phyloP scores from a whole-genome alignment of 2,888 invertebrate species.

The Chrysolina americana region DNA sequence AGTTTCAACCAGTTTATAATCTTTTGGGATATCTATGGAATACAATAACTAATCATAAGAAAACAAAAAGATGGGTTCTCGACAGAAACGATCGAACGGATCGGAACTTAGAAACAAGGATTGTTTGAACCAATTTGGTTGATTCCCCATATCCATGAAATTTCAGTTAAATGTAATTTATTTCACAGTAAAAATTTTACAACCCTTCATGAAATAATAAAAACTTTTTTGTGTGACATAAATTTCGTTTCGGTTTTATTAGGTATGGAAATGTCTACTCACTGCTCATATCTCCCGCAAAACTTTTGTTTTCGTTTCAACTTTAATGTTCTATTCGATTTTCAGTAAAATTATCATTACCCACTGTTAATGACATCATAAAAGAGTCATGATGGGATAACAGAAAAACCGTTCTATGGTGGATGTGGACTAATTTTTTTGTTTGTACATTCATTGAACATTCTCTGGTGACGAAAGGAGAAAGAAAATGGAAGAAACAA shows the following conservation, averaged over 20 bases:
- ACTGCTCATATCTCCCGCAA: neutral
- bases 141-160: neutral
- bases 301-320: neutral
- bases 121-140: neutral
- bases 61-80: too few species aligned
- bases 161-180: neutral
- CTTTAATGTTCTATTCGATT: neutral
- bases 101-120: too few species aligned
- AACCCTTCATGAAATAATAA: neutral
- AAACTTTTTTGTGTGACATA: slow-evolving; percentile 8
- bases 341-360: neutral
- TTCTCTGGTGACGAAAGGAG: too few species aligned
- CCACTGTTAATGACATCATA: neutral
- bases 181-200: slow-evolving; percentile 2
- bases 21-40: too few species aligned
- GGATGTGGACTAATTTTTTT: too few species aligned
- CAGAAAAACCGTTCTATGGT: too few species aligned
- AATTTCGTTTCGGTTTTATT: neutral
- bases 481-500: too few species aligned
- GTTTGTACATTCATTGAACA: too few species aligned
- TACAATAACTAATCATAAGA: too few species aligned
- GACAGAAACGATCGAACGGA: too few species aligned
- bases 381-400: neutral
- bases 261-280: neutral
- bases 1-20: too few species aligned